A percentile compares a stretch with the other conserved stretches of the same genome.
Conservation (phyloP, 1,140 invertebrate species). For the Antheraea pernyi region DNA sequence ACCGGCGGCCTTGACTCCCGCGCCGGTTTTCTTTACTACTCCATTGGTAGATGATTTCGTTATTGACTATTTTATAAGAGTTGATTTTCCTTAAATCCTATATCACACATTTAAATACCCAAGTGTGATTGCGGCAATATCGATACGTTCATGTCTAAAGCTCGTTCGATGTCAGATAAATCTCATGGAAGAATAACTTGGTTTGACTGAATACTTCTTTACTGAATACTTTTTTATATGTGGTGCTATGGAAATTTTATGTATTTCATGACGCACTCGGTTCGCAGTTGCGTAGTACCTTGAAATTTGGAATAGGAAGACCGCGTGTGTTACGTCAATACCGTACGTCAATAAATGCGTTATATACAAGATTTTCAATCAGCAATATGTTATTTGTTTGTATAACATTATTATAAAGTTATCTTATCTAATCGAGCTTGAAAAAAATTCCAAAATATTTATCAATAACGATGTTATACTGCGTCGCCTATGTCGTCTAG, state of each 20-base stretch:
- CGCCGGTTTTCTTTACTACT: conserved; percentile 53
- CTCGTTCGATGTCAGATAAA: background rate
- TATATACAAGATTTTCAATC: background rate
- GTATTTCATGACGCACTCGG: conserved; percentile 7
- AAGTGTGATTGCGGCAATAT: too few species aligned
- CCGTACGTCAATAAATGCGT: background rate
- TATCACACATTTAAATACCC: background rate
- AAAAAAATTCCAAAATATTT: conserved; percentile 21
- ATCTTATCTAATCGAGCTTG: conserved; percentile 20
- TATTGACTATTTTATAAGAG: conserved; percentile 15
- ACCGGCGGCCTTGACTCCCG: conserved; percentile 75
- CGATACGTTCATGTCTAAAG: background rate
- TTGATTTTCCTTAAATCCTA: background rate
- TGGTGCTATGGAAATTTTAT: conserved; percentile 20
- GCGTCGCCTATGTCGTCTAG: conserved; percentile 12
- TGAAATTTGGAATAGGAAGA: background rate
- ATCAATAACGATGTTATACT: conserved; percentile 11
- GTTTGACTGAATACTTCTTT: conserved; percentile 14
- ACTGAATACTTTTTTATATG: too few species aligned
- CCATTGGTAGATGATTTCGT: conserved; percentile 40
- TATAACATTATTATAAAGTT: background rate
- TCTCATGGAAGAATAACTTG: background rate
- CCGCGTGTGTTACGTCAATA: background rate
- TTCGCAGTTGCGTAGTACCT: background rate
- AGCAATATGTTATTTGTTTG: background rate